Conservation (phyloP, 2,113 vertebrate genomes). For the Paramormyrops kingsleyae region DNA sequence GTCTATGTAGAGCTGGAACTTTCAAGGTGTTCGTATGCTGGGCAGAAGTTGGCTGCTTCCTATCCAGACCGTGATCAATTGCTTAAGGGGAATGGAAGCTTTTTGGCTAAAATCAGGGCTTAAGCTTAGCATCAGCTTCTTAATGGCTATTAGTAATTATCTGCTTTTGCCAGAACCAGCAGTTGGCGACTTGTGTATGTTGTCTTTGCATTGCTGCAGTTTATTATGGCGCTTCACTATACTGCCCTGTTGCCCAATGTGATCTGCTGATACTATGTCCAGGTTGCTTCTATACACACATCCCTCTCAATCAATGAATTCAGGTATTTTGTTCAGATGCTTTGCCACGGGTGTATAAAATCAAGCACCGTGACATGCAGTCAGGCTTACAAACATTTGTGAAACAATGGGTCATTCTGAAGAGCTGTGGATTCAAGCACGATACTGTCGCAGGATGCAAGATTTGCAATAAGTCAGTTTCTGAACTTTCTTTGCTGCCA, state of each 20-base stretch:
- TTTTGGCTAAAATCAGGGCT: neutral
- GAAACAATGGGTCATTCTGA: neutral
- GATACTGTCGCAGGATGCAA: neutral
- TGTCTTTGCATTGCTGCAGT: neutral
- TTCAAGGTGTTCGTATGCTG: neutral
- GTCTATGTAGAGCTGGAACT: neutral
- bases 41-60: neutral
- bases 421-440: neutral
- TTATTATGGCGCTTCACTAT: neutral
- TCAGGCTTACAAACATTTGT: neutral
- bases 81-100: neutral
- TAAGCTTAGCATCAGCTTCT: neutral
- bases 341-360: neutral
- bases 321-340: too few species aligned
- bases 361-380: neutral
- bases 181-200: neutral
- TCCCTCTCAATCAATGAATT: neutral
- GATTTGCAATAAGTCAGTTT: neutral
- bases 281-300: too few species aligned
- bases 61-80: neutral
- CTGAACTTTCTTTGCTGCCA: neutral
- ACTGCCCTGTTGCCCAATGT: neutral
- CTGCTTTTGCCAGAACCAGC: neutral
- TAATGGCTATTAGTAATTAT: neutral
- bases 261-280: neutral